Evolutionary conservation across 2,888 invertebrate species (phyloP), one percentile per base, ranked within the genome.

Genomic region (Deroplatys truncata): DNA sequence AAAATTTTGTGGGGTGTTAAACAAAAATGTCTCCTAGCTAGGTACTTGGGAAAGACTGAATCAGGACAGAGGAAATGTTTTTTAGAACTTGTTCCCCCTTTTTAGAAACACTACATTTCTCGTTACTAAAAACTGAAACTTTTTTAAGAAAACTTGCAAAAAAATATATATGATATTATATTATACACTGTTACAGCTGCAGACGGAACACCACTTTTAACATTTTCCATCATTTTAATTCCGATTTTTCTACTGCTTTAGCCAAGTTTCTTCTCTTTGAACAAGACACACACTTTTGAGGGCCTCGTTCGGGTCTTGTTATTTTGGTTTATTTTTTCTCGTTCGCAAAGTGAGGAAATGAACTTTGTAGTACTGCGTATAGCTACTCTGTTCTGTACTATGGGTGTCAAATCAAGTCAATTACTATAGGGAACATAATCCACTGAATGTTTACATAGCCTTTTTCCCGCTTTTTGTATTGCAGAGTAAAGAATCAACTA

Each of bases 351-450:
- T 20, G 56, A 56, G 16, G 56, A 16, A 56, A 16, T 87, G 35
- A 87, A 87, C 82, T 87, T 82, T 87, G 35, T 87, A 87, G 35
- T 86, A 82, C 2, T 49, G 56, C 56, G n/a, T n/a, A 82, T 89
- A 89, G 89, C 86, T 83, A 84, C 83, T 89, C 89, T 86, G 84
- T 89, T 49, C 35, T 72, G 56, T 49, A 89, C 89, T 88, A 88
- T 89, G 72, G 84, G 83, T 90, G 90, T 91, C 89, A 91, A 72
- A 91, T 90, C 90, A 91, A 91, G 96, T 96, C 96, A 96, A 96
- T 96, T 96, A 96, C 95, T 96, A 95, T 96, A 96, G 96, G 96
- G 96, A 96, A 96, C 96, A 96, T 96, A 95, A 93, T 93, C 95
- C 95, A 95, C 72, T 91, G 89, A 90, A 90, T 90, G 90, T 89